A percentile compares a stretch with the other conserved stretches of the same genome.
Conservation (phyloP, 2,797 vertebrate genomes). For the Thaleichthys pacificus region DNA sequence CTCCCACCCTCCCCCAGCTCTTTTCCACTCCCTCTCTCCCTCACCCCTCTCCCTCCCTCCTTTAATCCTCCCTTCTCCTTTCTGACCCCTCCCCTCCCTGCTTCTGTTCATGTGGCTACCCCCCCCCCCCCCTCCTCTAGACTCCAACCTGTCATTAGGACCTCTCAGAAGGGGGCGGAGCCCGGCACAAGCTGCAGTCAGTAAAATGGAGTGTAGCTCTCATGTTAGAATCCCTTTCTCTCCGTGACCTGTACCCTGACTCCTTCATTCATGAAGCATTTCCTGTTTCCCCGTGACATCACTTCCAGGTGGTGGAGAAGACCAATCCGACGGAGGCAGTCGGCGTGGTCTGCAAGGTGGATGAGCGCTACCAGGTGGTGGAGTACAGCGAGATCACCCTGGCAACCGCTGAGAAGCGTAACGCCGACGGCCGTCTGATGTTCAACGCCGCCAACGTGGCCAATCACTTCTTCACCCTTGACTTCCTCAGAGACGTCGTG, state of each 20-base stretch:
- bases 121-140: slow-evolving; percentile 58
- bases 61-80: background rate
- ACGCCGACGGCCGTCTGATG: slow-evolving; percentile 84
- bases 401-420: slow-evolving; percentile 86
- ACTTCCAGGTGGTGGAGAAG: slow-evolving; percentile 92
- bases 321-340: slow-evolving; percentile 95
- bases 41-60: no score
- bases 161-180: slow-evolving; percentile 54
- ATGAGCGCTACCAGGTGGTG: slow-evolving; percentile 91
- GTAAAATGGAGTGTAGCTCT: no score
- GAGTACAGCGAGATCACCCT: slow-evolving; percentile 98
- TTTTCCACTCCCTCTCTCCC: no score
- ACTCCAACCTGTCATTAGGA: slow-evolving; percentile 71
- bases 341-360: slow-evolving; percentile 93
- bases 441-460: slow-evolving; percentile 93
- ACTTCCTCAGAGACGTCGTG: slow-evolving; percentile 88
- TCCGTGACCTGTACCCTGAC: no score
- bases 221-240: no score
- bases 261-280: background rate
- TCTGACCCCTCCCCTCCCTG: background rate
- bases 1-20: background rate
- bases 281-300: slow-evolving; percentile 8
- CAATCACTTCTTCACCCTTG: slow-evolving; percentile 91
- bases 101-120: slow-evolving; percentile 68
- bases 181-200: no score